phyloP scores from a whole-genome alignment of 92 coral and sea anemone genomes.

The Heteractis magnifica region DNA sequence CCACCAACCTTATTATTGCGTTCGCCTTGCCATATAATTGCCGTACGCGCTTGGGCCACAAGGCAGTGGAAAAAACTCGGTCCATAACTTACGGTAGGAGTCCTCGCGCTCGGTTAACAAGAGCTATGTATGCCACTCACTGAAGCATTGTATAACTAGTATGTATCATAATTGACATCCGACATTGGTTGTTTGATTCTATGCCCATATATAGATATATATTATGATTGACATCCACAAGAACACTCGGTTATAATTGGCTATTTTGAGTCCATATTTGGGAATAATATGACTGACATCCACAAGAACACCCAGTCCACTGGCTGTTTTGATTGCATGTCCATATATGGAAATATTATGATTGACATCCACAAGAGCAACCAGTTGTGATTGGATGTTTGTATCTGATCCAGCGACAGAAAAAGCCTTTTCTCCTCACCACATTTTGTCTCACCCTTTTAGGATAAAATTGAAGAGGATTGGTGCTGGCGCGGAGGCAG shows the following conservation, averaged over 20 bases:
- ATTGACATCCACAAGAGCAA: slow-evolving; percentile 20
- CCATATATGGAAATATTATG: slow-evolving; percentile 2
- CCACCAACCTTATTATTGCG: too few relatives aligned
- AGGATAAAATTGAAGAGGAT: slow-evolving; percentile 11
- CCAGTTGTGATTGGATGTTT: slow-evolving; percentile 36
- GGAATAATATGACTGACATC: background rate
- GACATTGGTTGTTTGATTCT: too few relatives aligned
- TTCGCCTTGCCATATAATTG: too few relatives aligned
- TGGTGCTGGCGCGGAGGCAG: slow-evolving; percentile 40
- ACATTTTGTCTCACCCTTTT: slow-evolving; percentile 1
- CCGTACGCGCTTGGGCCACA: too few relatives aligned
- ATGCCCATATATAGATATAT: background rate
- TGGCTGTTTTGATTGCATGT: background rate
- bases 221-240: background rate
- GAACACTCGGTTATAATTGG: background rate
- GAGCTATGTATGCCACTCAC: too few relatives aligned
- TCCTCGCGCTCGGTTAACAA: too few relatives aligned
- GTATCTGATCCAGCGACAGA: slow-evolving; percentile 37
- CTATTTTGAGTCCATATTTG: background rate
- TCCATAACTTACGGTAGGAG: too few relatives aligned
- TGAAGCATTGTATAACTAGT: too few relatives aligned
- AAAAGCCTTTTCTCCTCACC: slow-evolving; percentile 25
- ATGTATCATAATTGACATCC: too few relatives aligned
- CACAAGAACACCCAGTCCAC: background rate
- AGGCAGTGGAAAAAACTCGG: too few relatives aligned